phyloP scores from a whole-genome alignment of 2,888 invertebrate genomes.

The Ophraella communa region DNA sequence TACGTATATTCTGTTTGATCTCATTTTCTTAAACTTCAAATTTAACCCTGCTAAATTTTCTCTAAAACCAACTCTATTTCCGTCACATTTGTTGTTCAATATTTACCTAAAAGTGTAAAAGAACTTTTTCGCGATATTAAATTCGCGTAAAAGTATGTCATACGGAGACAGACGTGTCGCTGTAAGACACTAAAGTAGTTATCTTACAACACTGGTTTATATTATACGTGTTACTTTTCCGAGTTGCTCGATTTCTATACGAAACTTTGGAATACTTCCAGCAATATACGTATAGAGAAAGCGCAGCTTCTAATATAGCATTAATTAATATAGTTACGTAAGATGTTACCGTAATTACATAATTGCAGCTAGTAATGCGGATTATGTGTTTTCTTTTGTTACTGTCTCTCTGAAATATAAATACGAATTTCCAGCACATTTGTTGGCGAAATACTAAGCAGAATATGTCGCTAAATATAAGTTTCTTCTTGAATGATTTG shows the following conservation, averaged over 20 bases:
- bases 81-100: no score
- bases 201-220: not conserved
- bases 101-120: no score
- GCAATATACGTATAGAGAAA: not conserved
- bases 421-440: not conserved
- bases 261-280: constrained; percentile 13
- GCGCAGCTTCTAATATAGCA: constrained; percentile 9
- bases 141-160: no score
- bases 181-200: not conserved
- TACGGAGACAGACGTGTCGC: not conserved
- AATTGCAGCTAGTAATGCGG: constrained; percentile 2
- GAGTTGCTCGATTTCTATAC: not conserved
- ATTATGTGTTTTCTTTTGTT: not conserved
- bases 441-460: not conserved
- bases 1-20: no score
- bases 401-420: no score
- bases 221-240: not conserved
- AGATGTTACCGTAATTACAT: constrained; percentile 16
- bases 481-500: no score
- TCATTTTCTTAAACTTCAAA: no score
- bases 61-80: no score
- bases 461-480: no score
- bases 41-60: no score
- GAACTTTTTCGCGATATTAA: no score
- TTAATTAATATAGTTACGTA: constrained; percentile 9